Base-by-base conservation (phyloP, 2,797 vertebrate genomes). In the Lagocephalus sceleratus region DNA sequence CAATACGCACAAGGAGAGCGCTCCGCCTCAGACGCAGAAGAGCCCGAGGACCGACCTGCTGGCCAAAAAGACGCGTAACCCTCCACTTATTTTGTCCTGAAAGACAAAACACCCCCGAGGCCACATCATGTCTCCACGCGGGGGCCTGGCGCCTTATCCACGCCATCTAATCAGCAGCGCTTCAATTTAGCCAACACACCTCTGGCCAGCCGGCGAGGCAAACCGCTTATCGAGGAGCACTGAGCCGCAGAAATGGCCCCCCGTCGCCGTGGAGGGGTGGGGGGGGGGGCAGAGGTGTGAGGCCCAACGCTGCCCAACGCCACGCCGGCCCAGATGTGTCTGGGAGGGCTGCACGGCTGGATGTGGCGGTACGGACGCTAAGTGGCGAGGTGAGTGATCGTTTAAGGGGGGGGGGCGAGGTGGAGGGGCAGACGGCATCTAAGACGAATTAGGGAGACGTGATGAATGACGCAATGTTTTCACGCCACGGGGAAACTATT, bases 381-480 rank as follows among this genome's bases (percentile, higher is more conserved):
- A 84, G 70, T 64, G 62, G 68, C 32, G 61, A 63, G 62, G 68
- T 38, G 61, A 63, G 66, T 69, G 68, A 63, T 66, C 5, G 59
- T 60, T 29, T 66, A 35, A 7, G 20, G 49, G 4, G 23, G 3
- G 32, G 26, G 20, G 43, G 19, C 35, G 56, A 49, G 60, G 67
- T 50, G 75, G 51, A 47, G 66, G 65, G 75, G 39, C 51, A 66
- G 51, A 62, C 71, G 77, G 73, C 81, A 86, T 84, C 78, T 83
- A 74, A 81, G 78, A 80, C 71, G 73, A 87, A 89, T 86, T 88
- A 87, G 82, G 83, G 76, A 83, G 82, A 85, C 78, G 79, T 85
- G 85, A 85, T 81, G 80, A 85, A 90, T 91, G 88, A 90, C 73
- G 90, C 88, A 91, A 91, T 84, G 87, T 84, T 90, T 90, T 87